Percentiles rank a stretch among this genome's conserved stretches.
Evolutionary conservation across 2,888 invertebrate species (phyloP).

Genomic region (Arenicola marina): DNA sequence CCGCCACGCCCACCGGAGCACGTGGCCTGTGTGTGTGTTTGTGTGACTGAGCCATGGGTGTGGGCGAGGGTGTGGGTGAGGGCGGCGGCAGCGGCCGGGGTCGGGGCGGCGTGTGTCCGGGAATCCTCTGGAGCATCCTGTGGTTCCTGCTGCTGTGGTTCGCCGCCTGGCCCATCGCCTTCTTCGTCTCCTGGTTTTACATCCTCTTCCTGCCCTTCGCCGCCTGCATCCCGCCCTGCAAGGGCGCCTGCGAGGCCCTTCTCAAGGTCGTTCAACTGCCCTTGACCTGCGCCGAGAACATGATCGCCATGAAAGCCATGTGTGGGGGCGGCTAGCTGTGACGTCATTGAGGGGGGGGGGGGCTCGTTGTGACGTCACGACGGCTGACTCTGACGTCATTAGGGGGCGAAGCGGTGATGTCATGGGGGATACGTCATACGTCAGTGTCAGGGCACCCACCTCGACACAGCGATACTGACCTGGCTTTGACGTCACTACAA

Average conservation of each 20-base stretch:
- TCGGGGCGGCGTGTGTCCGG: slow-evolving; percentile 36
- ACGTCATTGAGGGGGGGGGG: too few relatives aligned
- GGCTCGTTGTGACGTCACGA: too few relatives aligned
- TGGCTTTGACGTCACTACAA: too few relatives aligned
- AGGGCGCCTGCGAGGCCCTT: slow-evolving; percentile 36
- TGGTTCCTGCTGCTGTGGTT: slow-evolving; percentile 38
- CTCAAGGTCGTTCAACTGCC: slow-evolving; percentile 45
- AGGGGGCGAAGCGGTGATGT: too few relatives aligned
- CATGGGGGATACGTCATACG: too few relatives aligned
- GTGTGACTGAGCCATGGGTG: too few relatives aligned
- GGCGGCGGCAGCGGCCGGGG: neutral
- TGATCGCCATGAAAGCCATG: slow-evolving; percentile 44
- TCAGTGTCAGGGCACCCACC: too few relatives aligned
- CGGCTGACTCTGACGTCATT: too few relatives aligned
- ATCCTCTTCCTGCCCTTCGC: slow-evolving; percentile 44
- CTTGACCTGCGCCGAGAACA: slow-evolving; percentile 43
- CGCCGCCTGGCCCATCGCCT: slow-evolving; percentile 27
- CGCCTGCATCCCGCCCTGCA: slow-evolving; percentile 32
- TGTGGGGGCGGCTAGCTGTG: too few relatives aligned
- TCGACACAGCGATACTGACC: too few relatives aligned
- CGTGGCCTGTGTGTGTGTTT: too few relatives aligned
- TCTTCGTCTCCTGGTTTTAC: slow-evolving; percentile 41
- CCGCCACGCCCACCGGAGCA: too few relatives aligned
- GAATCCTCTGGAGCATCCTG: slow-evolving; percentile 43
- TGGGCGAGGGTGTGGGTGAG: neutral